Conservation (phyloP, 2,113 vertebrate species). For the Pygoscelis adeliae region DNA sequence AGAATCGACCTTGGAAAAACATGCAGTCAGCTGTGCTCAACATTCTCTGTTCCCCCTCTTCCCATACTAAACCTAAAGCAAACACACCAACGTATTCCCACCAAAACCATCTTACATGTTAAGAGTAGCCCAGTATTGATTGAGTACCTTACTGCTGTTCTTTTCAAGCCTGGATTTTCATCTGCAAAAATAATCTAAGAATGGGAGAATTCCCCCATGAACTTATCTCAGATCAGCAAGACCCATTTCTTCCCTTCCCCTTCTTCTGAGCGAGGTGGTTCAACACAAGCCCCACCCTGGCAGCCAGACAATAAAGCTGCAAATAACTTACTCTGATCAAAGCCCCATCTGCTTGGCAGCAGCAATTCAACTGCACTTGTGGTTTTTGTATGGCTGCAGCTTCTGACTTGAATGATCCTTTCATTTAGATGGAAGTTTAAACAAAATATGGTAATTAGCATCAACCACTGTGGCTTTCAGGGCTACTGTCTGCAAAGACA, state of each 20-base stretch:
- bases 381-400: conserved; percentile 64
- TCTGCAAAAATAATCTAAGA: background rate
- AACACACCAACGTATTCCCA: background rate
- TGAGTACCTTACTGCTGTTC: background rate
- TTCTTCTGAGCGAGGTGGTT: background rate
- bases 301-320: conserved; percentile 55
- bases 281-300: conserved; percentile 42
- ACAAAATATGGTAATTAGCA: conserved; percentile 73
- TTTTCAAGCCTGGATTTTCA: background rate
- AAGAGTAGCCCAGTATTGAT: background rate
- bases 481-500: conserved; percentile 64
- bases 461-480: conserved; percentile 64
- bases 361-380: conserved; percentile 65
- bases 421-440: conserved; percentile 68
- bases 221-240: background rate
- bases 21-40: background rate
- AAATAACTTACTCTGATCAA: conserved; percentile 68
- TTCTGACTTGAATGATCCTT: conserved; percentile 63
- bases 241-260: background rate
- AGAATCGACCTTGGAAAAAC: background rate
- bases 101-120: background rate
- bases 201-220: background rate
- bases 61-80: background rate
- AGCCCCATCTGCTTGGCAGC: conserved; percentile 68
- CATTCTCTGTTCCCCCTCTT: background rate